Percentiles rank a stretch among this genome's conserved stretches.
These are phyloP conservation scores for Anthrax anthrax DNA, from an alignment of 2,888 invertebrate species.

Conservation along the genomic window DNA sequence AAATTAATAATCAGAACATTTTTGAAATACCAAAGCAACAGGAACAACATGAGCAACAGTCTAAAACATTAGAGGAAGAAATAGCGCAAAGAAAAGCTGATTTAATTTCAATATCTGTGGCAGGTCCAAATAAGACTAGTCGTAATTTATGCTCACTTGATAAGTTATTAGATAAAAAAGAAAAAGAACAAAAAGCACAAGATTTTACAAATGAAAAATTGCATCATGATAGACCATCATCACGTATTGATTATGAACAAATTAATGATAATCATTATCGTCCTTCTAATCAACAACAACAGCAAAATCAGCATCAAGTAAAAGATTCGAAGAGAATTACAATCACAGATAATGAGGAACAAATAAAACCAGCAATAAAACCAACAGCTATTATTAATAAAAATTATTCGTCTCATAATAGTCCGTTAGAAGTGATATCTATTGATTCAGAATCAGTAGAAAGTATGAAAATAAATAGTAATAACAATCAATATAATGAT, in stretches of 20 bases:
- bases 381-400: neutral
- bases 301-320: neutral
- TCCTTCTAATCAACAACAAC: neutral
- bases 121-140: conserved; percentile 13
- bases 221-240: neutral
- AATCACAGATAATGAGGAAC: neutral
- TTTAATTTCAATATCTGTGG: conserved; percentile 11
- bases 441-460: neutral
- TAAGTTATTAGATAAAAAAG: conserved; percentile 41
- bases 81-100: conserved; percentile 28
- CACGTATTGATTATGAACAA: neutral
- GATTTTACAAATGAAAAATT: conserved; percentile 12
- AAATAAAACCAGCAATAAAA: too few species aligned
- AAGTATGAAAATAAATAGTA: neutral
- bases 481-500: neutral
- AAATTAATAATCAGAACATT: neutral
- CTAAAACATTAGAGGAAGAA: conserved; percentile 24
- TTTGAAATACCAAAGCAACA: conserved; percentile 13
- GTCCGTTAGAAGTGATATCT: neutral
- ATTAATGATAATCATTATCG: neutral
- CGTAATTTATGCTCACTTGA: conserved; percentile 37
- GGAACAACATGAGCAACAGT: conserved; percentile 13
- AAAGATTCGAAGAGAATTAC: neutral
- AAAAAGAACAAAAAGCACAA: conserved; percentile 27
- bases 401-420: neutral